Conservation (phyloP, 2,113 vertebrate genomes). For the Aptenodytes forsteri region DNA sequence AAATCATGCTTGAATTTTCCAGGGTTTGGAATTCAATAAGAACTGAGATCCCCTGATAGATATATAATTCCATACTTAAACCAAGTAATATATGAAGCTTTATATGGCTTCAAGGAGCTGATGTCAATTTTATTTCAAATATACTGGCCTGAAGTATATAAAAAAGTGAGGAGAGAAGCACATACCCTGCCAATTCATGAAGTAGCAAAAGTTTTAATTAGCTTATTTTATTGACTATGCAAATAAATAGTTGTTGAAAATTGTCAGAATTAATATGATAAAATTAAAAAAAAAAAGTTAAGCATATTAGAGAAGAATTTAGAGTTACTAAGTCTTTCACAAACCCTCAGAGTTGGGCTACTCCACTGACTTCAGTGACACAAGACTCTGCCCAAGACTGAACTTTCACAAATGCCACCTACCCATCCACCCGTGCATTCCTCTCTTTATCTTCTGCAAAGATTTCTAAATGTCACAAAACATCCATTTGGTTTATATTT, state of each 20-base stretch:
- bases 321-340: neutral
- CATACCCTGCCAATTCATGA: neutral
- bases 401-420: neutral
- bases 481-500: neutral
- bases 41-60: neutral
- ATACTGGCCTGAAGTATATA: neutral
- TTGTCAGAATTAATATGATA: neutral
- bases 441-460: neutral
- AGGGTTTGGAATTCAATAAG: neutral
- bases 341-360: neutral
- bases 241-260: neutral
- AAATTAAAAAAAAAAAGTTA: neutral
- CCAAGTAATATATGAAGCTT: neutral
- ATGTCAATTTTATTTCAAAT: slow-evolving; percentile 15
- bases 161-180: neutral
- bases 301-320: neutral
- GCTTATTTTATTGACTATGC: neutral
- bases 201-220: neutral
- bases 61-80: neutral
- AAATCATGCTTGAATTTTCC: neutral
- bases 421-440: neutral
- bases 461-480: neutral
- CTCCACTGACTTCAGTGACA: neutral
- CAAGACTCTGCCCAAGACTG: neutral
- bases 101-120: neutral